Evolutionary conservation across 2,113 vertebrate genomes (phyloP).

Genomic region (Saimiri boliviensis): DNA sequence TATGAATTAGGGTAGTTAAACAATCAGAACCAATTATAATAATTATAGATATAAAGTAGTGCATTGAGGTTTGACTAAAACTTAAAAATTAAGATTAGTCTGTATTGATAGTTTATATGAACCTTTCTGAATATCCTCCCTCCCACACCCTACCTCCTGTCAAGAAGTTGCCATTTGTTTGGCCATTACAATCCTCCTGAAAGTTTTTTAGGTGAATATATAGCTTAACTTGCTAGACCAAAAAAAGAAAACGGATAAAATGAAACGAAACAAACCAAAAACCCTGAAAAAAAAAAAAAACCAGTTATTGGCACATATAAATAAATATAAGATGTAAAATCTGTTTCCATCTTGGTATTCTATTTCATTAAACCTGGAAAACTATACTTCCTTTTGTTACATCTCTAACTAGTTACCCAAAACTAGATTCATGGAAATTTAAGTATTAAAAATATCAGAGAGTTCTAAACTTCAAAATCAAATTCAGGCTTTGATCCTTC

Average conservation of each 20-base stretch:
- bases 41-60: neutral
- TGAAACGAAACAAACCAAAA: neutral
- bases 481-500: neutral
- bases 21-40: neutral
- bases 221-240: neutral
- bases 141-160: fast-evolving
- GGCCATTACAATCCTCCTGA: neutral
- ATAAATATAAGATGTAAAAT: neutral
- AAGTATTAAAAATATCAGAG: neutral
- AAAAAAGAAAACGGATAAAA: neutral
- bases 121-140: neutral
- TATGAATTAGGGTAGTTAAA: neutral
- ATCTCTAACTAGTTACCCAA: neutral
- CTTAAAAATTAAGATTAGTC: neutral
- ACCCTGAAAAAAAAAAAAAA: neutral
- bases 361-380: neutral
- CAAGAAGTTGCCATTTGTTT: neutral
- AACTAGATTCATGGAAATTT: neutral
- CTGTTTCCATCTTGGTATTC: neutral
- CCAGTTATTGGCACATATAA: neutral
- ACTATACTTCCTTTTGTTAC: neutral
- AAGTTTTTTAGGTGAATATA: neutral
- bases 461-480: neutral
- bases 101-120: neutral
- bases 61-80: neutral